Base-by-base conservation (phyloP, 2,888 invertebrate genomes). In the Tillus elongatus region DNA sequence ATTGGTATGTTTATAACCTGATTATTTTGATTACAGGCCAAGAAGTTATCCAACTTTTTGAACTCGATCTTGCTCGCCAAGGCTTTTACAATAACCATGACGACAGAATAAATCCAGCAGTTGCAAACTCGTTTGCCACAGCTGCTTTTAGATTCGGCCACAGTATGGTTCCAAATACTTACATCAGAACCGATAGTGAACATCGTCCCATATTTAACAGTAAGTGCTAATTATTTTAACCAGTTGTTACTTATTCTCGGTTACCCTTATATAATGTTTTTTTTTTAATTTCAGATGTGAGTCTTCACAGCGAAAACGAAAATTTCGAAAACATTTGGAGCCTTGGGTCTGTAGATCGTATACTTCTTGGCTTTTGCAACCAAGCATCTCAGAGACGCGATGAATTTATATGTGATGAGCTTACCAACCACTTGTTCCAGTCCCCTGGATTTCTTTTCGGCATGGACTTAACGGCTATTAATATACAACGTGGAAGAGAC, bases 141-240 rank as follows among this genome's bases (percentile, higher is more conserved):
- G 87, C 88, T 0, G 89, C 89, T 2, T 89, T 85, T 62, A 72
- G 89, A 13, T 89, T 89, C 60, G 89, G 89, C 0, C 89, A 89
- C 60, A 88, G 89, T 29, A 66, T 92, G 44, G 86, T 91, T 2
- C 87, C 89, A 54, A 74, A 76, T 3, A 77, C 80, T 6, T 82
- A 89, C 58, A 69, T 84, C 44, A 71, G 88, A 42, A 81, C 74
- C 51, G 83, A 87, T 52, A 70, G 72, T 4, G 71, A 77, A 48
- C 84, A 85, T 54, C 69, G 75, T 27, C 73, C 79, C 0, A 64
- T 85, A 39, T 70, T 71, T 30, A 81, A 82, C 46, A 87, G 87
- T 88, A 59, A 74, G 79, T 70, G 24, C 12, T 27, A 42, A 32
- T 16, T 36, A 13, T 28, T 26, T 9, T 28, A 26, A 24, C 13